These are phyloP conservation scores for Nasalis larvatus DNA, from an alignment of 2,113 vertebrate species.

Conservation along the genomic window DNA sequence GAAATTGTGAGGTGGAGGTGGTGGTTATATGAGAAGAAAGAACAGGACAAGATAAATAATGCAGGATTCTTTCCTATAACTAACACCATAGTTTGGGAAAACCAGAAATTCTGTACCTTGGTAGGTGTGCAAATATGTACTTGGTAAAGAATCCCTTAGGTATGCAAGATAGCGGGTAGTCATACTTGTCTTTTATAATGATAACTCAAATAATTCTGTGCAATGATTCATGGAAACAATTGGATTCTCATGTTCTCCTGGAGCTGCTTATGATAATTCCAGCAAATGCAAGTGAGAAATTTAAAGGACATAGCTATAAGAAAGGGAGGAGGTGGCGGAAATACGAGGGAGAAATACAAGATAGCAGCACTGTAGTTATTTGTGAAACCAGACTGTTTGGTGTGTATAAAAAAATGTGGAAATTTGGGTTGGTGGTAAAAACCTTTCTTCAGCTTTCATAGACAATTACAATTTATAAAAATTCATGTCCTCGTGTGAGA, in stretches of 20 bases:
- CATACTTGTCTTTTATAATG: constrained; percentile 60
- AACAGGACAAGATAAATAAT: neutral
- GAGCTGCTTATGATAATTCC: constrained; percentile 75
- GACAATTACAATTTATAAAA: constrained; percentile 30
- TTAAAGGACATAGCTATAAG: constrained; percentile 72
- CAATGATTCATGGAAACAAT: constrained; percentile 66
- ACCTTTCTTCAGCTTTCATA: constrained; percentile 66
- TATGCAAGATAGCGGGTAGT: constrained; percentile 25
- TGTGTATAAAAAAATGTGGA: constrained; percentile 69
- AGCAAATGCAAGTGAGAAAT: constrained; percentile 68
- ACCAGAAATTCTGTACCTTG: neutral
- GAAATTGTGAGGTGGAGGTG: constrained; percentile 9
- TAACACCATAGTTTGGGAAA: neutral
- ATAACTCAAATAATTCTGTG: constrained; percentile 52
- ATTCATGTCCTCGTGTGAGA: neutral
- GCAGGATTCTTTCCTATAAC: neutral
- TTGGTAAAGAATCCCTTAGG: constrained; percentile 43
- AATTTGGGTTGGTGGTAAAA: constrained; percentile 74
- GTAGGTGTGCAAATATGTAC: neutral
- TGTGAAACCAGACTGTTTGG: constrained; percentile 36
- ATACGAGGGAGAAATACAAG: constrained; percentile 56
- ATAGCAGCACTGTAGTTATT: constrained; percentile 48
- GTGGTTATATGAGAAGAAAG: neutral
- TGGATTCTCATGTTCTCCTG: constrained; percentile 60
- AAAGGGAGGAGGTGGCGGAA: neutral